These are phyloP conservation scores for Trichechus manatus DNA, from an alignment of 2,113 vertebrate species.

Conservation along the genomic window DNA sequence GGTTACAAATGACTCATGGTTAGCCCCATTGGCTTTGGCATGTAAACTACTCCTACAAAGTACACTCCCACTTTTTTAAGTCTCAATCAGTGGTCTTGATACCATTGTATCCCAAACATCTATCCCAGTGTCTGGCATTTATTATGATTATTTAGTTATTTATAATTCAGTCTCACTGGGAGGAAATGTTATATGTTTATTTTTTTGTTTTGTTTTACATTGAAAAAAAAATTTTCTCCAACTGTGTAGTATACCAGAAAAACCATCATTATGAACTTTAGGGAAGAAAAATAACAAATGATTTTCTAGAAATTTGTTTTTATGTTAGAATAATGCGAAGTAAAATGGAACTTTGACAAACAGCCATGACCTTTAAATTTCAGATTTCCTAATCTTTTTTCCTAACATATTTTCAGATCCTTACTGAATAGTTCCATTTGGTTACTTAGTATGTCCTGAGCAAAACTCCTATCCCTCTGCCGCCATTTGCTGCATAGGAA, in stretches of 20 bases:
- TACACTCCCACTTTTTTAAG: not conserved
- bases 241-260: not conserved
- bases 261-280: not conserved
- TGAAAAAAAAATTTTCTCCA: not conserved
- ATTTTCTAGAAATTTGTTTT: conserved; percentile 40
- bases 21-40: not conserved
- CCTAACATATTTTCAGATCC: not conserved
- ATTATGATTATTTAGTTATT: not conserved
- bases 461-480: not conserved
- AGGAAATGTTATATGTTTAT: not conserved
- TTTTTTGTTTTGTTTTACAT: not conserved
- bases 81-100: not conserved
- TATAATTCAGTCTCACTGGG: not conserved
- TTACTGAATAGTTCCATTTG: not conserved
- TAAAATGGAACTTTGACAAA: not conserved
- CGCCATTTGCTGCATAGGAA: not conserved
- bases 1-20: not conserved
- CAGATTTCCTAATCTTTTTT: conserved; percentile 33
- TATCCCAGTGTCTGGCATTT: not conserved
- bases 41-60: conserved; percentile 25
- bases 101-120: not conserved
- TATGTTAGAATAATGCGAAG: not conserved
- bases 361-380: not conserved
- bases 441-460: not conserved
- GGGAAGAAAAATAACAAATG: not conserved